These are phyloP conservation scores for Carollia perspicillata DNA, from an alignment of 2,113 vertebrate genomes.

Conservation along the genomic window DNA sequence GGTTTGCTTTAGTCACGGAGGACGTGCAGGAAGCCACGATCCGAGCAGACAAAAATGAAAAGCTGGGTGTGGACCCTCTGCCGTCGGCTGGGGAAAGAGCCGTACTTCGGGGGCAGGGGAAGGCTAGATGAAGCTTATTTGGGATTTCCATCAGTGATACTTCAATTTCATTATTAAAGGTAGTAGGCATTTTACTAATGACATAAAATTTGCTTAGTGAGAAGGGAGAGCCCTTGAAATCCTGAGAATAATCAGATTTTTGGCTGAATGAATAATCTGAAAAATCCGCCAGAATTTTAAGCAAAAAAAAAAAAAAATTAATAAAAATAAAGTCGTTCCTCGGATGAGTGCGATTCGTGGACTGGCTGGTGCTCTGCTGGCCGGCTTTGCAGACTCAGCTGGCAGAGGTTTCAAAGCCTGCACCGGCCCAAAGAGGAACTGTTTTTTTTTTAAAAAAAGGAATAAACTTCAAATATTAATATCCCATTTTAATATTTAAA, in stretches of 20 bases:
- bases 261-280: background rate
- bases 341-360: background rate
- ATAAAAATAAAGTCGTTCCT: background rate
- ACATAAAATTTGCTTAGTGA: background rate
- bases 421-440: conserved; percentile 7
- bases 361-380: too few species aligned
- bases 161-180: background rate
- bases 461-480: conserved; percentile 66
- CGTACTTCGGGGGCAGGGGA: background rate
- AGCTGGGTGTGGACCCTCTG: background rate
- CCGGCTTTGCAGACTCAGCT: background rate
- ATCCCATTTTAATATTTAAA: conserved; percentile 70
- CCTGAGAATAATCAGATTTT: background rate
- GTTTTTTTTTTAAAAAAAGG: conserved; percentile 42
- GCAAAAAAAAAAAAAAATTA: conserved; percentile 22
- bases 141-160: background rate
- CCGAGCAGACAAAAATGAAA: background rate
- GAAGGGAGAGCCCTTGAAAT: background rate
- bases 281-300: background rate
- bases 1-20: background rate
- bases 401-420: background rate
- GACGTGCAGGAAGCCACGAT: background rate
- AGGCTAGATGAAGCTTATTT: background rate
- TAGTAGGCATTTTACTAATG: background rate
- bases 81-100: background rate